Evolutionary conservation across 2,113 vertebrate genomes (phyloP), one percentile per base, ranked within the genome.

Genomic region (Nothobranchius furzeri): DNA sequence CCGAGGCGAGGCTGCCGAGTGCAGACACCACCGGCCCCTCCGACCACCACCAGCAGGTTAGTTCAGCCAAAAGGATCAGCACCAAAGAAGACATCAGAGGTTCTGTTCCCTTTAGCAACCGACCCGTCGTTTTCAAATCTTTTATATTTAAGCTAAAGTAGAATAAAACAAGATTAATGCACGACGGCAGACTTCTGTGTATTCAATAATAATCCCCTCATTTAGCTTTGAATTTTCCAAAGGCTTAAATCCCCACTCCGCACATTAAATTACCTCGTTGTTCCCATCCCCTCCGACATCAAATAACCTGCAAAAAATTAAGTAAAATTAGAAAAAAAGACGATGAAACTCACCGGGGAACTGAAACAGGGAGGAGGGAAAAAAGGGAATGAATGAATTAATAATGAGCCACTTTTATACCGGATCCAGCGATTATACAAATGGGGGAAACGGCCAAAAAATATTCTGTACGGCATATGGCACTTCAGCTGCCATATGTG

Each of bases 401-500:
- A 93, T 92, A 93, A 93, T 90, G 89, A 94, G 87, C 81, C 92
- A 92, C 92, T 92, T 93, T 92, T 92, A 91, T 89, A 90, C 80
- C 70, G 71, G 79, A 89, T 93, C 92, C 92, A 93, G 90, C 82
- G 90, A 92, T 93, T 87, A 91, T 93, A 95, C 94, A 93, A 94
- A 95, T 94, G 95, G 94, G 95, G 94, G 94, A 94, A 95, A 95
- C 93, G 92, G 95, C 95, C 95, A 95, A 93, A 94, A 92, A 92
- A 95, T 93, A 91, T 96, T 97, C 95, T 94, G 94, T 91, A 95
- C 76, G 95, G 95, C 97, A 99, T 98, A 98, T 98, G 96, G 96
- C 95, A 94, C 96, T 97, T 97, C 95, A 95, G 95, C 94, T 95
- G 96, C 95, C 96, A 98, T 98, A 98, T 98, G 96, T 94, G 95